Conservation (phyloP, 2,888 invertebrate species). For the Cheilosia scutellata region DNA sequence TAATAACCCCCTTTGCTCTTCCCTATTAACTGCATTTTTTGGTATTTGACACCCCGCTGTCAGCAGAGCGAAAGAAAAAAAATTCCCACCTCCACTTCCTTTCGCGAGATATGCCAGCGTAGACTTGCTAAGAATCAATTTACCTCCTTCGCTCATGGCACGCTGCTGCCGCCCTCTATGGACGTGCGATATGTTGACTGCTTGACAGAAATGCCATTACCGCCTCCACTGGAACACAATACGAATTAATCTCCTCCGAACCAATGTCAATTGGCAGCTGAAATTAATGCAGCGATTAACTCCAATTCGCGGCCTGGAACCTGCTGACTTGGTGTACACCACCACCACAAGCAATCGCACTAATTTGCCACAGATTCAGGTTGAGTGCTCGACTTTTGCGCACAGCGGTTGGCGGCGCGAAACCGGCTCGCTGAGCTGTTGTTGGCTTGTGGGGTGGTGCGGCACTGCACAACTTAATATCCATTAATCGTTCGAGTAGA, state of each 20-base stretch:
- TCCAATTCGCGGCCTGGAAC: conserved; percentile 75
- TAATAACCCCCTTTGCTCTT: conserved; percentile 7
- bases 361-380: conserved; percentile 71
- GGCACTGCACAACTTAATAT: conserved; percentile 45
- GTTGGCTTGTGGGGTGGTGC: conserved; percentile 19
- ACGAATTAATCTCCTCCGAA: conserved; percentile 72
- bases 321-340: conserved; percentile 59
- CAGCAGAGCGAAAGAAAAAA: conserved; percentile 61
- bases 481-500: conserved; percentile 61
- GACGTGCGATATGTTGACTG: conserved; percentile 74
- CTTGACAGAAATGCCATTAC: conserved; percentile 75
- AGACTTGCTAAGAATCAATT: conserved; percentile 62
- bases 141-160: conserved; percentile 45
- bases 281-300: conserved; percentile 76
- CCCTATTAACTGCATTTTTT: conserved; percentile 47
- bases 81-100: conserved; percentile 67
- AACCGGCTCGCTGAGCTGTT: conserved; percentile 51
- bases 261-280: conserved; percentile 76
- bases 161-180: conserved; percentile 44
- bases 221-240: conserved; percentile 74
- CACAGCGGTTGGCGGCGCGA: conserved; percentile 16
- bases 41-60: conserved; percentile 75
- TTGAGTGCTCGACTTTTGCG: conserved; percentile 54
- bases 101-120: conserved; percentile 12
- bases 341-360: conserved; percentile 56